Evolutionary conservation across 2,113 vertebrate species (phyloP).

Genomic region (Isurus oxyrinchus): DNA sequence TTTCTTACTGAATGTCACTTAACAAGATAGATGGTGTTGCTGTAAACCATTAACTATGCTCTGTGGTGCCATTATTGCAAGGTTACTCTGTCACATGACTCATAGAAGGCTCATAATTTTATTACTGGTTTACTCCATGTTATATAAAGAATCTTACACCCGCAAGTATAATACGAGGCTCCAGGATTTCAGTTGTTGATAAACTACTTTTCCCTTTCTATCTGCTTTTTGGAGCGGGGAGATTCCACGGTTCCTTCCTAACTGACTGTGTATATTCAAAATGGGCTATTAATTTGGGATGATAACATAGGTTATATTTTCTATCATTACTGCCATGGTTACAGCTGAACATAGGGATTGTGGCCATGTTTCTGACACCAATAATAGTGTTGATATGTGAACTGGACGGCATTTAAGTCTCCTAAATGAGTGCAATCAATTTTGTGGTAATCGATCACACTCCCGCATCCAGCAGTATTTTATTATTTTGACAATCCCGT

Average conservation of each 20-base stretch:
- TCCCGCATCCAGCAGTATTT: background rate
- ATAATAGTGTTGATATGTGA: background rate
- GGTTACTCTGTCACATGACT: background rate
- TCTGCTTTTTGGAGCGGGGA: background rate
- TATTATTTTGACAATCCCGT: background rate
- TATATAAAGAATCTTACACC: background rate
- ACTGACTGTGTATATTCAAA: background rate
- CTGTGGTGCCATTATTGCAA: background rate
- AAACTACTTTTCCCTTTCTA: background rate
- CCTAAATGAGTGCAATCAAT: background rate
- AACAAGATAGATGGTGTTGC: background rate
- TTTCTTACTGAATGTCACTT: background rate
- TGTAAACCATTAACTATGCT: background rate
- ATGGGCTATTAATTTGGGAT: background rate
- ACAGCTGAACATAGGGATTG: background rate
- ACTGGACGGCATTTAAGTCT: background rate
- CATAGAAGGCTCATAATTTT: background rate
- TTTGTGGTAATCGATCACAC: background rate
- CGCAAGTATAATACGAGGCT: background rate
- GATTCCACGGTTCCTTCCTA: background rate
- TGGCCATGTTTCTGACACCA: background rate
- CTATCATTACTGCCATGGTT: background rate
- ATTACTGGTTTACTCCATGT: background rate
- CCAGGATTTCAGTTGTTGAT: background rate
- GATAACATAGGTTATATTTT: background rate